Evolutionary conservation across 1,140 invertebrate species (phyloP), one percentile per base, ranked within the genome.

Genomic region (Gonatopus flavifemur): DNA sequence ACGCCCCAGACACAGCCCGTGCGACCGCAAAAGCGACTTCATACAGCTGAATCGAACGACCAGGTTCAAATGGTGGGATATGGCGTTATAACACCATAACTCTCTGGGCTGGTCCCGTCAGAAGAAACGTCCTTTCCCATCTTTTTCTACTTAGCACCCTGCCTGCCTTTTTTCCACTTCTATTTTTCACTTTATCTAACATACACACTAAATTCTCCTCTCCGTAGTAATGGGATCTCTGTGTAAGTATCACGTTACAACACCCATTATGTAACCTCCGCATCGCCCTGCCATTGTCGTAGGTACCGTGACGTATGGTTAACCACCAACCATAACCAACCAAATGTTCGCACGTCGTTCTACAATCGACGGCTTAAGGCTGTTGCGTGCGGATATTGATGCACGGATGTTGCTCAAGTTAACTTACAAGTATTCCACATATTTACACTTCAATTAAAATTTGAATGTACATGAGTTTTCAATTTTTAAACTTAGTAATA

Each of bases 321-420:
- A 59, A 56, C 57, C 57, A 58, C 41, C 52, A 30, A 52, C 47
- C 56, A 52, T 56, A 52, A 56, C 57, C 53, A 59, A 46, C 53
- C 53, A 56, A 56, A 59, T 59, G 49, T 56, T 59, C 57, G 49
- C 49, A 55, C 47, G 43, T 55, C 48, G 37, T n/a, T n/a, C n/a
- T n/a, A n/a, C n/a, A n/a, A n/a, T n/a, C n/a, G n/a, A n/a, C n/a
- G n/a, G n/a, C n/a, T n/a, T n/a, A n/a, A n/a, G n/a, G n/a, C n/a
- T n/a, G n/a, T n/a, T n/a, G n/a, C n/a, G n/a, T n/a, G n/a, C n/a
- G n/a, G n/a, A n/a, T n/a, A n/a, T n/a, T n/a, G n/a, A n/a, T n/a
- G n/a, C n/a, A n/a, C n/a, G n/a, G n/a, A n/a, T n/a, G n/a, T n/a
- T n/a, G n/a, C n/a, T n/a, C n/a, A n/a, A n/a, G n/a, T n/a, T n/a